These are phyloP conservation scores for Pristionchus exspectatus DNA, from an alignment of 2,888 invertebrate species.

Conservation along the genomic window DNA sequence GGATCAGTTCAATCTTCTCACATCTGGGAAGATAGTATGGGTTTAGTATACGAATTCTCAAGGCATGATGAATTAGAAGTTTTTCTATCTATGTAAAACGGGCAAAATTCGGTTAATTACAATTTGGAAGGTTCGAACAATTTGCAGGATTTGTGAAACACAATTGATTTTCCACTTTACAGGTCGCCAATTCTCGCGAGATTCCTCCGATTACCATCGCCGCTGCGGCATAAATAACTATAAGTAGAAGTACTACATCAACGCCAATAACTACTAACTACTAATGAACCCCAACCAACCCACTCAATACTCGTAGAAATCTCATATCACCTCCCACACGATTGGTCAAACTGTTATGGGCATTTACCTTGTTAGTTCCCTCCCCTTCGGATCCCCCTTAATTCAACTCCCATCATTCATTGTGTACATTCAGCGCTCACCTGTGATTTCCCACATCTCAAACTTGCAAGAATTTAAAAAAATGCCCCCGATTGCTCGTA, in stretches of 20 bases:
- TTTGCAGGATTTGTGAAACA: neutral
- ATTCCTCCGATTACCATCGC: neutral
- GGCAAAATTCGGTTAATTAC: too few relatives aligned
- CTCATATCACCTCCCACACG: slow-evolving; percentile 51
- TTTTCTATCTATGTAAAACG: too few relatives aligned
- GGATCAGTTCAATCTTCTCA: neutral
- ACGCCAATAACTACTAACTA: neutral
- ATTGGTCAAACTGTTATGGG: slow-evolving; percentile 54
- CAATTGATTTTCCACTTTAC: neutral
- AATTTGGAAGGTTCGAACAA: too few relatives aligned
- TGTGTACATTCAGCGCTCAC: slow-evolving; percentile 33
- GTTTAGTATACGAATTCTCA: too few relatives aligned
- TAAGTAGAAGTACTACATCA: neutral
- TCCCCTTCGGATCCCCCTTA: neutral
- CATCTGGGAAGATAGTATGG: too few relatives aligned
- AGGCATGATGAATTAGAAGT: too few relatives aligned
- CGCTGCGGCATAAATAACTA: slow-evolving; percentile 23
- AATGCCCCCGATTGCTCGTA: neutral
- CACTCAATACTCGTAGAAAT: slow-evolving; percentile 28
- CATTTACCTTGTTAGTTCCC: slow-evolving; percentile 23
- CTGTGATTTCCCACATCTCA: slow-evolving; percentile 32
- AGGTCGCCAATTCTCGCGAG: slow-evolving; percentile 43
- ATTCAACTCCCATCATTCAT: neutral
- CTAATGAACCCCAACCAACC: neutral
- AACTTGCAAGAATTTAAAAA: slow-evolving; percentile 17